A percentile compares a stretch with the other conserved stretches of the same genome.
These are phyloP conservation scores for Brachyistius frenatus DNA, from an alignment of 2,113 vertebrate species.

Conservation along the genomic window DNA sequence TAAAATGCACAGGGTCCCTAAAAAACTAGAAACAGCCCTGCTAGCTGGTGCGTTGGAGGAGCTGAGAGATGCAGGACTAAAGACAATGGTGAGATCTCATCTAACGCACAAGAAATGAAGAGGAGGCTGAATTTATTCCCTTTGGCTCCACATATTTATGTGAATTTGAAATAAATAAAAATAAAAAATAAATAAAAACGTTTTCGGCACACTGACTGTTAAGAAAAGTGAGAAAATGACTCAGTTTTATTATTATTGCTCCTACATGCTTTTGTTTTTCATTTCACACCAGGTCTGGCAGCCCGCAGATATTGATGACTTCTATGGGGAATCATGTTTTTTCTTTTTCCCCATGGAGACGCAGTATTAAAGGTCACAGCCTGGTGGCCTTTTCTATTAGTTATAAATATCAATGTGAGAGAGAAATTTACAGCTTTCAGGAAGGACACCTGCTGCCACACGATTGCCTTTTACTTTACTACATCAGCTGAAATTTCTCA, in stretches of 20 bases:
- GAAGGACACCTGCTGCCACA: neutral
- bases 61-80: too few species aligned
- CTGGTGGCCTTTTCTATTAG: constrained; percentile 7
- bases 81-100: too few species aligned
- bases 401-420: neutral
- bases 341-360: neutral
- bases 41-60: too few species aligned
- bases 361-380: constrained; percentile 15
- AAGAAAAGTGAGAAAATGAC: neutral
- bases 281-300: constrained; percentile 13
- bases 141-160: too few species aligned
- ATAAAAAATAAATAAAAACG: too few species aligned
- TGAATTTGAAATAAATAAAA: too few species aligned
- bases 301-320: neutral
- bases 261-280: neutral
- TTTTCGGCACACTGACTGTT: neutral
- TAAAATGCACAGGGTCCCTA: too few species aligned
- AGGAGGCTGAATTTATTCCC: too few species aligned
- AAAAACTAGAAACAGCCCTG: too few species aligned
- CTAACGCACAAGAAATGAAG: too few species aligned
- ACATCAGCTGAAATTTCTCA: constrained; percentile 7
- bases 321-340: constrained; percentile 9
- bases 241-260: constrained; percentile 2
- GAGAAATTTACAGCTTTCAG: neutral
- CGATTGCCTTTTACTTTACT: constrained; percentile 21